These are phyloP conservation scores for Nasonia vitripennis DNA, from an alignment of 1,140 invertebrate genomes.

Conservation along the genomic window DNA sequence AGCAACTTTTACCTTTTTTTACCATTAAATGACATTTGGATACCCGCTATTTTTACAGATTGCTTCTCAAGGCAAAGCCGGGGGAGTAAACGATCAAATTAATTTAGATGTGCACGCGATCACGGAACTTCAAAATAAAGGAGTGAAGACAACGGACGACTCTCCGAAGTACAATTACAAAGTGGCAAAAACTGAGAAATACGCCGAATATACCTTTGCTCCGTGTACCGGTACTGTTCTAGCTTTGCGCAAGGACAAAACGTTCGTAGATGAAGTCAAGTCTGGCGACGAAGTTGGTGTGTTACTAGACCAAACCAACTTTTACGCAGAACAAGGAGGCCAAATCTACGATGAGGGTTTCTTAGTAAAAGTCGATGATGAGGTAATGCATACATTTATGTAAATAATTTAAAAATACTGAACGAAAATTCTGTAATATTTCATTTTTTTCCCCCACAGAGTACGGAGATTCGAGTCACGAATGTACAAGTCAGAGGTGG, in stretches of 20 bases:
- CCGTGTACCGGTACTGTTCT: constrained; percentile 81
- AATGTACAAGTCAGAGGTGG: constrained; percentile 98
- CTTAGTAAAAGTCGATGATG: constrained; percentile 90
- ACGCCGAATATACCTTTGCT: constrained; percentile 84
- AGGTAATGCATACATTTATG: constrained; percentile 70
- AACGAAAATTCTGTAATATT: constrained; percentile 40
- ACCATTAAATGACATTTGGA: no score
- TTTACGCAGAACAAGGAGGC: constrained; percentile 99
- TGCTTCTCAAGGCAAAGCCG: constrained; percentile 89
- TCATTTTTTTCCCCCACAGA: constrained; percentile 63
- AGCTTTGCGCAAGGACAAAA: constrained; percentile 84
- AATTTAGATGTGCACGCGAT: constrained; percentile 97
- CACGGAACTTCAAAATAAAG: constrained; percentile 89
- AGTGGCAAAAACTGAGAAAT: constrained; percentile 77
- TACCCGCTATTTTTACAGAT: constrained; percentile 72
- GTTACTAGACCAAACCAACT: constrained; percentile 93
- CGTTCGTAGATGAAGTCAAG: constrained; percentile 90
- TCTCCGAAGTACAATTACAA: constrained; percentile 93
- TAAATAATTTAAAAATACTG: constrained; percentile 6
- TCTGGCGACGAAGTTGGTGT: constrained; percentile 94
- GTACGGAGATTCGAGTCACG: constrained; percentile 92
- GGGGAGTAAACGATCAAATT: constrained; percentile 86
- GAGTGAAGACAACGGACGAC: constrained; percentile 91
- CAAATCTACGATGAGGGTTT: constrained; percentile 99
- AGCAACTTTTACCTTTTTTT: no score